Evolutionary conservation across 2,797 vertebrate species (phyloP).

Genomic region (Syngnathus rostellatus): DNA sequence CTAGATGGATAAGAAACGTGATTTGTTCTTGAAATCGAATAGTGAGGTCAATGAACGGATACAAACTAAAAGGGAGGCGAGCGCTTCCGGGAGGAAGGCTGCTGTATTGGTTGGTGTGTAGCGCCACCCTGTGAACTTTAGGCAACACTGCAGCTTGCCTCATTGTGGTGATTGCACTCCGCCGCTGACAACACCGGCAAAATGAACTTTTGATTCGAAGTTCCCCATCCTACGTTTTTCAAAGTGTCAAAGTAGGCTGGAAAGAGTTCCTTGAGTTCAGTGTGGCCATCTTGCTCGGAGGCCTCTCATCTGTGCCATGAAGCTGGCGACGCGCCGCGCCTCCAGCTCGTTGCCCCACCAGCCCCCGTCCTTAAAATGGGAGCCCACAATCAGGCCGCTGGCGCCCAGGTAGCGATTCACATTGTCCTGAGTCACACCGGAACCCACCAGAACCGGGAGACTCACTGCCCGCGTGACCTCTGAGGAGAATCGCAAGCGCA

Average conservation of each 20-base stretch:
- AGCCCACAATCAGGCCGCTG: constrained; percentile 76
- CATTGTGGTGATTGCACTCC: too few species aligned
- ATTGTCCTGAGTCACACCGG: constrained; percentile 79
- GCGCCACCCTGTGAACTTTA: background rate
- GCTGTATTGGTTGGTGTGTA: background rate
- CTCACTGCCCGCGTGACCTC: constrained; percentile 70
- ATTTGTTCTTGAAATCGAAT: background rate
- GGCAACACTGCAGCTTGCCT: background rate
- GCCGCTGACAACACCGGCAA: background rate
- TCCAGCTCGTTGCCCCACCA: constrained; percentile 74
- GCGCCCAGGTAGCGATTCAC: constrained; percentile 69
- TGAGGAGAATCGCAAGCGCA: constrained; percentile 36
- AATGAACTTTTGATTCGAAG: too few species aligned
- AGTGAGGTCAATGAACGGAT: background rate
- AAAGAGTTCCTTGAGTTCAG: background rate
- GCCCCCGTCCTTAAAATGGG: constrained; percentile 78
- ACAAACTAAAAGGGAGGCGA: background rate
- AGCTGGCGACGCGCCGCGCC: constrained; percentile 66
- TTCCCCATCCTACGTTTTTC: too few species aligned
- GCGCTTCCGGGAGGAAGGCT: background rate
- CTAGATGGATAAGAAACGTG: too few species aligned
- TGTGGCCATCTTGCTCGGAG: constrained; percentile 41
- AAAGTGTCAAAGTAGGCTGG: too few species aligned
- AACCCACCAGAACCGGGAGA: constrained; percentile 80
- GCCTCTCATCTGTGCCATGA: constrained; percentile 70